Percentiles rank a stretch among this genome's conserved stretches.
Conservation (phyloP, 2,797 vertebrate species). For the Eulemur mongoz region DNA sequence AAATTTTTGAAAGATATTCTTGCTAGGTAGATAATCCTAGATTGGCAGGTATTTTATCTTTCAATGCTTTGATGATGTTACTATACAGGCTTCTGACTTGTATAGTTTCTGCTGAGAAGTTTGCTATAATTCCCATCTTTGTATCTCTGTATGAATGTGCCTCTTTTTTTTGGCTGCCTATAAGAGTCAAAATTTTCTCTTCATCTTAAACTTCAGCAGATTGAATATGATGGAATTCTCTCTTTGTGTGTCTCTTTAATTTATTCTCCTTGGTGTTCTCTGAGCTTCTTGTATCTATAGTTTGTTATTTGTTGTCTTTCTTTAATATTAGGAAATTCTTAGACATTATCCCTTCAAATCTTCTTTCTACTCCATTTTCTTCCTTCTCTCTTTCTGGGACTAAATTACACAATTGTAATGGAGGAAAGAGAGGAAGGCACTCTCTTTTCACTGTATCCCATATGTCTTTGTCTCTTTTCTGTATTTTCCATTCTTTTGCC, state of each 20-base stretch:
- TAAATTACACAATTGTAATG: not conserved
- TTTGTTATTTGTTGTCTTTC: not conserved
- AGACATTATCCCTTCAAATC: not conserved
- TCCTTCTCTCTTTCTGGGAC: not conserved
- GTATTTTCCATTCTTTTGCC: not conserved
- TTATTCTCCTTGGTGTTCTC: not conserved
- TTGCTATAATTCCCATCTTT: not conserved
- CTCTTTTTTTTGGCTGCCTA: not conserved
- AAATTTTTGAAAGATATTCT: not conserved
- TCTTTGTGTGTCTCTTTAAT: not conserved
- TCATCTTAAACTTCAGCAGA: slow-evolving; percentile 41
- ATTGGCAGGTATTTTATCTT: not conserved
- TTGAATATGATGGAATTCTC: not conserved
- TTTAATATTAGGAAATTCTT: slow-evolving; percentile 2
- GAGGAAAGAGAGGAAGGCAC: not conserved
- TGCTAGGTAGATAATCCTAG: not conserved
- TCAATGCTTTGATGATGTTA: not conserved
- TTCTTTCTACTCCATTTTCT: not conserved
- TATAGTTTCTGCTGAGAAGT: not conserved
- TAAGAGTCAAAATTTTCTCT: slow-evolving; percentile 27
- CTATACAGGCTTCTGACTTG: not conserved
- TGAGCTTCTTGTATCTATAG: not conserved
- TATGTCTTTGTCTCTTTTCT: not conserved
- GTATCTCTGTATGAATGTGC: not conserved
- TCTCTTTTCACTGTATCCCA: not conserved